Evolutionary conservation across 2,113 vertebrate species (phyloP).

Genomic region (Nerophis lumbriciformis): DNA sequence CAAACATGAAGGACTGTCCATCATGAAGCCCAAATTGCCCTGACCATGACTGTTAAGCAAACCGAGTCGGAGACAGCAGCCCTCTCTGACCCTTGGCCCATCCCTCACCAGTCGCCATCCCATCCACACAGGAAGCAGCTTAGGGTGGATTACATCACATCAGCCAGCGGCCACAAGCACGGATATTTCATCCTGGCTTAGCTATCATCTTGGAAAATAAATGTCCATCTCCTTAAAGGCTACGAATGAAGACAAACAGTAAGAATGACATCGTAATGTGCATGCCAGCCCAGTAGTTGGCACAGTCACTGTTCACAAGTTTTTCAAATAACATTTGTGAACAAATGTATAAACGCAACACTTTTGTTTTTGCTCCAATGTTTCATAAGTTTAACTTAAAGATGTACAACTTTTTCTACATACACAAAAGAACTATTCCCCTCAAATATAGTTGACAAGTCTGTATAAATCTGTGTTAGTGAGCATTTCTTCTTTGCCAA

Average conservation of each 20-base stretch:
- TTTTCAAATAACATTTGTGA: too few species aligned
- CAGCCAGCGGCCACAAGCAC: constrained; percentile 39
- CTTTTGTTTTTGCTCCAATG: too few species aligned
- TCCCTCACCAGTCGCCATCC: constrained; percentile 13
- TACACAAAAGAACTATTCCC: too few species aligned
- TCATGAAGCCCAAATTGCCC: constrained; percentile 9
- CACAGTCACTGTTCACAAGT: too few species aligned
- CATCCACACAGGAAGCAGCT: constrained; percentile 36
- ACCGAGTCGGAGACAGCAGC: constrained; percentile 5
- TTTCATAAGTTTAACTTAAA: too few species aligned
- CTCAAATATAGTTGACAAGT: too few species aligned
- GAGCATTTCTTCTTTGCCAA: too few species aligned
- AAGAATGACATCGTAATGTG: too few species aligned
- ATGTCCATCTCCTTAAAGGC: constrained; percentile 30
- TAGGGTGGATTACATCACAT: constrained; percentile 63
- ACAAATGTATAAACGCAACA: too few species aligned
- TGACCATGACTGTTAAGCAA: constrained; percentile 12
- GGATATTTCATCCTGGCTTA: constrained; percentile 51
- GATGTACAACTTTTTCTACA: too few species aligned
- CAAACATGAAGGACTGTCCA: neutral
- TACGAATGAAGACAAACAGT: constrained; percentile 7
- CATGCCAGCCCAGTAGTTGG: too few species aligned
- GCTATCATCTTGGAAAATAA: constrained; percentile 38
- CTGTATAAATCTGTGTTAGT: too few species aligned
- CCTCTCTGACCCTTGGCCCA: constrained; percentile 3